phyloP scores from a whole-genome alignment of 2,888 invertebrate genomes.

The Drosophila meridiana region DNA sequence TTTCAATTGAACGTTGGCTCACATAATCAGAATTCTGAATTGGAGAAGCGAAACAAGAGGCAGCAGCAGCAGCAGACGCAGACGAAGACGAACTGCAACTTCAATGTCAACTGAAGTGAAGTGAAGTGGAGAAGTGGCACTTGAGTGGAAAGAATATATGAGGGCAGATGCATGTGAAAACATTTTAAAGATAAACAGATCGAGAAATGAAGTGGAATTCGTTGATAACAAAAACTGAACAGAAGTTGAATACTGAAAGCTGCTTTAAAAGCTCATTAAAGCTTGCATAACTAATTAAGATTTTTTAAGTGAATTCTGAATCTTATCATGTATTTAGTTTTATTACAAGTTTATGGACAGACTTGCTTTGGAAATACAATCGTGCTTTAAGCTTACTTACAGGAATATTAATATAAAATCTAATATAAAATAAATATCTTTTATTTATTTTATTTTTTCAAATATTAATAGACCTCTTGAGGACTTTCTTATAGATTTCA shows the following conservation, averaged over 20 bases:
- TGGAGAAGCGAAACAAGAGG: slow-evolving; percentile 33
- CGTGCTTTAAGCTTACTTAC: too few relatives aligned
- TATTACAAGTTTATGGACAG: too few relatives aligned
- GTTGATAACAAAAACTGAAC: not conserved
- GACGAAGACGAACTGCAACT: slow-evolving; percentile 38
- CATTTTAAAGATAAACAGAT: slow-evolving; percentile 1
- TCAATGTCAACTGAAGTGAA: slow-evolving; percentile 53
- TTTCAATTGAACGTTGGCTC: slow-evolving; percentile 60
- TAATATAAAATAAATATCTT: too few relatives aligned
- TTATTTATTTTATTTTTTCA: not conserved
- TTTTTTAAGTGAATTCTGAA: too few relatives aligned
- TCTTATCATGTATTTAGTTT: too few relatives aligned
- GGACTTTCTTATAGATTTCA: not conserved
- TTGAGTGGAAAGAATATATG: slow-evolving; percentile 9
- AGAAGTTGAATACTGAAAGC: not conserved
- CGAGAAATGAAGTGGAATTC: not conserved
- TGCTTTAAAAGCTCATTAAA: slow-evolving; percentile 10
- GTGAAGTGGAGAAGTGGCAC: slow-evolving; percentile 22
- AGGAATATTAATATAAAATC: too few relatives aligned
- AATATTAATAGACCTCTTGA: not conserved
- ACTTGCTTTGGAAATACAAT: too few relatives aligned
- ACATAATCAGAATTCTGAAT: slow-evolving; percentile 54
- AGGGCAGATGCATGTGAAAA: slow-evolving; percentile 10
- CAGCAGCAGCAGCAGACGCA: slow-evolving; percentile 1
- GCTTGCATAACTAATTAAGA: not conserved